Conservation (phyloP, 2,113 vertebrate species). For the Macroglossus sobrinus region DNA sequence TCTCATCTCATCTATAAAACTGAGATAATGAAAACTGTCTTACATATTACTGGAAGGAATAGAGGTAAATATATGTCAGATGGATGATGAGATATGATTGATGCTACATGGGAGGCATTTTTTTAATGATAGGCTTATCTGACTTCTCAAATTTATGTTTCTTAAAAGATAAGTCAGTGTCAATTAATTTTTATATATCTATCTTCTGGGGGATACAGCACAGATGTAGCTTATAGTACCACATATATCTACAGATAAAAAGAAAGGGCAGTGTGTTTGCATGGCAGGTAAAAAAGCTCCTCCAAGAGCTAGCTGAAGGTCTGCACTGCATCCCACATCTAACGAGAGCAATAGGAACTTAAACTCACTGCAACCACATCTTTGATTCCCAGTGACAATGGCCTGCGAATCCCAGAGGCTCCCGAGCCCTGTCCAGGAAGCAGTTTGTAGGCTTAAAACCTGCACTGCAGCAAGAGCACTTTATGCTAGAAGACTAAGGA, state of each 20-base stretch:
- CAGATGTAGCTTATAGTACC: neutral
- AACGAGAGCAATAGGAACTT: neutral
- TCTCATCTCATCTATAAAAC: neutral
- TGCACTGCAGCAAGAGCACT: neutral
- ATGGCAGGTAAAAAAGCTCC: neutral
- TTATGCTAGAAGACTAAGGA: neutral
- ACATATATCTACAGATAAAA: neutral
- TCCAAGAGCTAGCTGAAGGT: neutral
- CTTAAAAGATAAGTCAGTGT: neutral
- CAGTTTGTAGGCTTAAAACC: neutral
- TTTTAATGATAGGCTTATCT: neutral
- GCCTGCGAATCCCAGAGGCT: neutral
- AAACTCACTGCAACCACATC: neutral
- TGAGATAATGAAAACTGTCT: neutral
- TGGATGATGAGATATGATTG: neutral
- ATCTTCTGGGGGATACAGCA: neutral
- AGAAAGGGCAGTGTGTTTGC: neutral
- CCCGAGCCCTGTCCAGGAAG: neutral
- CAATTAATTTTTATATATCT: neutral
- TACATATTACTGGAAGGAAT: neutral
- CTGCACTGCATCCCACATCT: accelerated
- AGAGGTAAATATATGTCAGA: neutral
- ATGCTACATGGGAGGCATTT: neutral
- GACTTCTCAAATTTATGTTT: neutral
- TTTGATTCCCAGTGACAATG: no score